A percentile compares a stretch with the other conserved stretches of the same genome.
Evolutionary conservation across 2,888 invertebrate genomes (phyloP).

Genomic region (Spilarctia lutea): DNA sequence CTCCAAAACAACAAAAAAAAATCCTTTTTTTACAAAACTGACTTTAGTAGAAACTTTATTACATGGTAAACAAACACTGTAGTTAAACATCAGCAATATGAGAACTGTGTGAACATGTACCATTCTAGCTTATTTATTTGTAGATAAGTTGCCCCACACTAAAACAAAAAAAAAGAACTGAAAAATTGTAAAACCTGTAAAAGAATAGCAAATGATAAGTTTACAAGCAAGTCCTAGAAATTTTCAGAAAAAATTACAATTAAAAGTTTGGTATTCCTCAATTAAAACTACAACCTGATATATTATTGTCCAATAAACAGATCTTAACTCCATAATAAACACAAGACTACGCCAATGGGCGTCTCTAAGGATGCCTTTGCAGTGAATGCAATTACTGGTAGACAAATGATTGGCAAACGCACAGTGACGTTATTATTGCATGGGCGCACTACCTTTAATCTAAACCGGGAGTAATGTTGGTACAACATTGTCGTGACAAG

Average conservation of each 20-base stretch:
- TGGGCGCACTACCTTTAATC: background rate
- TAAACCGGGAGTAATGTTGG: background rate
- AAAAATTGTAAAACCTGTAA: background rate
- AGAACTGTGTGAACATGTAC: too few species aligned
- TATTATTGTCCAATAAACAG: background rate
- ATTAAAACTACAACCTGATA: too few species aligned
- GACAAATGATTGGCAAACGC: conserved; percentile 7
- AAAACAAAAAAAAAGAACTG: too few species aligned
- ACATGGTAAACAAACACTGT: background rate
- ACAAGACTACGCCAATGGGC: background rate
- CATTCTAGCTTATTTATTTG: too few species aligned
- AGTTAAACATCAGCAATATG: too few species aligned
- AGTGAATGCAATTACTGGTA: conserved; percentile 5
- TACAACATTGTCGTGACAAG: background rate
- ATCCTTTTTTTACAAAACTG: too few species aligned
- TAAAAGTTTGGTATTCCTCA: too few species aligned
- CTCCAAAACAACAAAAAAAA: too few species aligned
- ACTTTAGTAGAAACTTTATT: background rate
- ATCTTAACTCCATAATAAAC: background rate
- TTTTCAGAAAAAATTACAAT: too few species aligned
- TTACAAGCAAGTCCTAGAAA: background rate
- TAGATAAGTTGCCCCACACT: too few species aligned
- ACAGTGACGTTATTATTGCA: background rate
- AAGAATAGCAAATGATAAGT: background rate
- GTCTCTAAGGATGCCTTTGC: conserved; percentile 1